A percentile compares a stretch with the other conserved stretches of the same genome.
These are phyloP conservation scores for Zapus hudsonius DNA, from an alignment of 2,113 vertebrate species.

Conservation along the genomic window DNA sequence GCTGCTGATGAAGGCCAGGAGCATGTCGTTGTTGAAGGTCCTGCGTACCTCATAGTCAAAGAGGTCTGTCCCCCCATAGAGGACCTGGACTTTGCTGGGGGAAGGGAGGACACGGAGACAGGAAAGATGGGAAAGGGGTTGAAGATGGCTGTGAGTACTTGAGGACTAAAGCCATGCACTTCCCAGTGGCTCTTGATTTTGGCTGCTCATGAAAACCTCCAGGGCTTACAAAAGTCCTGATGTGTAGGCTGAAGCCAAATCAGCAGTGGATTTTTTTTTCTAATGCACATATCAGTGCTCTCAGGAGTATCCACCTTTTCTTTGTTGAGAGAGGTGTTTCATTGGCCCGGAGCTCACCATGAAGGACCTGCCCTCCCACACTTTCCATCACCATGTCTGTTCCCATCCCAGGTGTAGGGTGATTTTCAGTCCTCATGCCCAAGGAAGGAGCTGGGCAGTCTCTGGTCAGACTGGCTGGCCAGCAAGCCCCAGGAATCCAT, in stretches of 20 bases:
- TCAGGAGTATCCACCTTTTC: too few species aligned
- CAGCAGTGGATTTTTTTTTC: neutral
- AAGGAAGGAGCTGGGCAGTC: too few species aligned
- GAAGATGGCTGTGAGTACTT: neutral
- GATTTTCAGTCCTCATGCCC: too few species aligned
- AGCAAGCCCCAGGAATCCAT: too few species aligned
- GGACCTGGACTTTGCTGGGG: slow-evolving; percentile 95
- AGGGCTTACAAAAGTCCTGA: neutral
- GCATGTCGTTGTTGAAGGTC: slow-evolving; percentile 97
- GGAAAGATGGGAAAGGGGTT: neutral
- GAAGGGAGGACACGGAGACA: neutral
- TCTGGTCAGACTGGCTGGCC: too few species aligned
- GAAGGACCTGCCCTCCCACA: too few species aligned
- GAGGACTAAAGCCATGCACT: neutral
- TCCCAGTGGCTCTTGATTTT: neutral
- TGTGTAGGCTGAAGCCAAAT: neutral
- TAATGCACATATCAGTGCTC: too few species aligned
- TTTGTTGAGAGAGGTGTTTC: too few species aligned
- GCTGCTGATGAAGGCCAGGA: slow-evolving; percentile 96
- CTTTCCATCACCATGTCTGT: too few species aligned
- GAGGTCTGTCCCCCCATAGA: slow-evolving; percentile 96
- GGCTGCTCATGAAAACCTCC: neutral
- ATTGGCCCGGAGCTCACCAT: too few species aligned
- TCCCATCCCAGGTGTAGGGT: too few species aligned
- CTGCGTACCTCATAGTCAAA: slow-evolving; percentile 97